Percentiles rank a stretch among this genome's conserved stretches.
Evolutionary conservation across 2,113 vertebrate genomes (phyloP).

Genomic region (Protobothrops mucrosquamatus): DNA sequence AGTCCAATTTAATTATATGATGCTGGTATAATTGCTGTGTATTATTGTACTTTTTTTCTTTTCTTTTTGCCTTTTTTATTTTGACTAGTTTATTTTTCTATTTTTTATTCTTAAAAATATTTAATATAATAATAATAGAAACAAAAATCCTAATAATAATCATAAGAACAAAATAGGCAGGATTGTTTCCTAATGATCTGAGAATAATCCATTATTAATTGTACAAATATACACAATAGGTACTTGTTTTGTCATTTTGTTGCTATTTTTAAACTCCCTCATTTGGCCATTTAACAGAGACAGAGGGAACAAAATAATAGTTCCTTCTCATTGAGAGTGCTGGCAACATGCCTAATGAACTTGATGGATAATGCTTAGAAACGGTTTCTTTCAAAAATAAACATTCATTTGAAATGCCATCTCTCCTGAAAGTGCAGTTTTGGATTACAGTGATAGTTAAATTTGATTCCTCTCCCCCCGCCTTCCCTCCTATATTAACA

Average conservation of each 20-base stretch:
- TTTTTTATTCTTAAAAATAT: neutral
- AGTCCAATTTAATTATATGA: neutral
- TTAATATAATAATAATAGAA: neutral
- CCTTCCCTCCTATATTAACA: neutral
- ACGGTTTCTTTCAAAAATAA: constrained; percentile 32
- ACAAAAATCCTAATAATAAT: neutral
- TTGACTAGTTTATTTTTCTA: neutral
- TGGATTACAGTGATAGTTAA: constrained; percentile 45
- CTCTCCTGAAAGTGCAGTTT: constrained; percentile 33
- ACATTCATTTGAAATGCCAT: constrained; percentile 33
- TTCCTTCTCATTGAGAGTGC: constrained; percentile 44
- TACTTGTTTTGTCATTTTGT: constrained; percentile 1
- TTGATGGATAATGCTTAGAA: constrained; percentile 41
- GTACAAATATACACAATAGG: neutral
- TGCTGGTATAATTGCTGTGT: neutral
- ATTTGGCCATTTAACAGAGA: constrained; percentile 36
- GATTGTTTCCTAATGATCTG: neutral
- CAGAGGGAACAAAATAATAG: constrained; percentile 35
- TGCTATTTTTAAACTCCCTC: constrained; percentile 2
- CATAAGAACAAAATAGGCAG: neutral
- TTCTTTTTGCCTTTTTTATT: neutral
- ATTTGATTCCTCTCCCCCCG: neutral
- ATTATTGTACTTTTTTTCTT: neutral
- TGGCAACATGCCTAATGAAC: constrained; percentile 35
- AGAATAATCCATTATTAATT: neutral